A percentile compares a stretch with the other conserved stretches of the same genome.
These are phyloP conservation scores for Eurypyga helias DNA, from an alignment of 2,113 vertebrate genomes.

Conservation along the genomic window DNA sequence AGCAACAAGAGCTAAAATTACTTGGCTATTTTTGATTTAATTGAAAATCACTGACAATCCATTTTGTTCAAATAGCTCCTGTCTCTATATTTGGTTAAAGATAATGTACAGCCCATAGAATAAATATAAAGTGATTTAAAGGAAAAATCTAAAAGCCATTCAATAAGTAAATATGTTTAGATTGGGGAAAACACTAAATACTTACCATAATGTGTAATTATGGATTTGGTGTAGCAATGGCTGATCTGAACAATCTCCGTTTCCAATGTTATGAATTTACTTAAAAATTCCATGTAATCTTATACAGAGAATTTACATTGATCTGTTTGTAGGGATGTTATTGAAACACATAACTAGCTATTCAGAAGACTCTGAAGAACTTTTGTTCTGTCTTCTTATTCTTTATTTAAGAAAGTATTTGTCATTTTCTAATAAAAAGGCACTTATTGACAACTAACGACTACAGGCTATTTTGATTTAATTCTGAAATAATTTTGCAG, in stretches of 20 bases:
- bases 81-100: neutral
- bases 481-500: neutral
- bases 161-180: neutral
- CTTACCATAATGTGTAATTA: neutral
- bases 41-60: neutral
- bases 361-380: neutral
- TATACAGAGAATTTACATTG: neutral
- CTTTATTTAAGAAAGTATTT: neutral
- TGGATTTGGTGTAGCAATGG: neutral
- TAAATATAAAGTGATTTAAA: neutral
- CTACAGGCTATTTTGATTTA: neutral
- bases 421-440: neutral
- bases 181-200: neutral
- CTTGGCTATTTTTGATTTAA: neutral
- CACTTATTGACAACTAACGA: neutral
- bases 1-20: neutral
- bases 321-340: neutral
- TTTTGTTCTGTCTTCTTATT: neutral
- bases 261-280: neutral
- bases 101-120: neutral
- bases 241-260: neutral
- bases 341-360: neutral
- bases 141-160: neutral
- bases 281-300: neutral
- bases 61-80: neutral